A percentile compares a stretch with the other conserved stretches of the same genome.
Evolutionary conservation across 1,140 invertebrate species (phyloP).

Genomic region (Bemisia tabaci): DNA sequence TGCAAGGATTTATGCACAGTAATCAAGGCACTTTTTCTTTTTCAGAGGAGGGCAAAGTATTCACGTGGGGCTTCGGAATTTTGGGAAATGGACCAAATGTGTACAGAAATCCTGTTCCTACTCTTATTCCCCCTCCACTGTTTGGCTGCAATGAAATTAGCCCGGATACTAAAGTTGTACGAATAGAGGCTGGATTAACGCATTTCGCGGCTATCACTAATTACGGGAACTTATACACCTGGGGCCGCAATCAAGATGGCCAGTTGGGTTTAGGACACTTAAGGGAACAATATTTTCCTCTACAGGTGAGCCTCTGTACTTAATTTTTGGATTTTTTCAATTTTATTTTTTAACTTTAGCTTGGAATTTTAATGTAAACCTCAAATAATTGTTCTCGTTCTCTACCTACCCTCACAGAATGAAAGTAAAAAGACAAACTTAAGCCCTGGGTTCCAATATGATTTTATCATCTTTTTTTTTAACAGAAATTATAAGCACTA

Average conservation of each 20-base stretch:
- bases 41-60: slow-evolving; percentile 66
- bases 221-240: slow-evolving; percentile 69
- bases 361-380: too few species aligned
- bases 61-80: slow-evolving; percentile 85
- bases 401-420: too few species aligned
- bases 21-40: slow-evolving; percentile 21
- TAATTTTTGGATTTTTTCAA: too few species aligned
- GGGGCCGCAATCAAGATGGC: slow-evolving; percentile 74
- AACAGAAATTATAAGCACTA: not conserved
- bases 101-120: slow-evolving; percentile 45
- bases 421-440: too few species aligned
- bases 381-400: too few species aligned
- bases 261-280: slow-evolving; percentile 65
- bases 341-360: too few species aligned
- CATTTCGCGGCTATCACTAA: slow-evolving; percentile 69
- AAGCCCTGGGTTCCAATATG: not conserved
- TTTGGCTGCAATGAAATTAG: slow-evolving; percentile 78
- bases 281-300: slow-evolving; percentile 76
- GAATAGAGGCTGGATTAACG: slow-evolving; percentile 56
- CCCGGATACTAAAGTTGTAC: slow-evolving; percentile 44
- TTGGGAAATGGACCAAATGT: slow-evolving; percentile 75
- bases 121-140: slow-evolving; percentile 55
- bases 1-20: too few species aligned
- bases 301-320: slow-evolving; percentile 45
- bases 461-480: not conserved